Evolutionary conservation across 2,888 invertebrate species (phyloP).

Genomic region (Lottia gigantea): DNA sequence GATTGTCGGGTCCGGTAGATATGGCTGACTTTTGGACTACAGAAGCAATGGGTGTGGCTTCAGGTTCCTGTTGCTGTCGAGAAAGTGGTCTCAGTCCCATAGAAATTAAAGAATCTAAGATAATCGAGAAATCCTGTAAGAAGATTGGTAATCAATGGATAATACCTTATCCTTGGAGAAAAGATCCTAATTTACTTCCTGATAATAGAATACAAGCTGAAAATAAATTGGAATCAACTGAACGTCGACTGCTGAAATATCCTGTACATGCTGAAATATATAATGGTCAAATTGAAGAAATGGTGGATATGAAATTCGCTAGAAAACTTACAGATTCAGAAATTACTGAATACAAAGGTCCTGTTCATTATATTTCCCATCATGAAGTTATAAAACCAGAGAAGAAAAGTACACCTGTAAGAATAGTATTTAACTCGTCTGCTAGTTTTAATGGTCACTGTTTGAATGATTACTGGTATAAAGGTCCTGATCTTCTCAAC

Average conservation of each 20-base stretch:
- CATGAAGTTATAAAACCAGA: constrained; percentile 18
- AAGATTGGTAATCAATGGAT: constrained; percentile 2
- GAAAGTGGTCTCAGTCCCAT: neutral
- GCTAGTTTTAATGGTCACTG: neutral
- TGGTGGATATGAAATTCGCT: constrained; percentile 5
- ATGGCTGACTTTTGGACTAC: neutral
- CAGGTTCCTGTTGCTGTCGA: neutral
- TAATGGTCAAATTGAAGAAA: neutral
- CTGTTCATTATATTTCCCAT: constrained; percentile 15
- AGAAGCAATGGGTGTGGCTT: neutral
- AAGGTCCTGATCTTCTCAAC: constrained; percentile 10
- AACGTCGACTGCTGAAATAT: neutral
- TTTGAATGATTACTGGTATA: constrained; percentile 14
- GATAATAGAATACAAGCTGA: neutral
- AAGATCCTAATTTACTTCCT: neutral
- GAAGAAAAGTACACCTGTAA: constrained; percentile 1
- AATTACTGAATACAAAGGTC: neutral
- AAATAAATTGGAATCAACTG: constrained; percentile 12
- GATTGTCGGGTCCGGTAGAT: neutral
- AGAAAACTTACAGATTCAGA: neutral
- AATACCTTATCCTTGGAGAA: neutral
- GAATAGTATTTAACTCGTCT: neutral
- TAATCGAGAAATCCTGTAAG: neutral
- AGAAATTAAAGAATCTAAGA: neutral
- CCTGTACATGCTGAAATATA: neutral